Percentiles rank a stretch among this genome's conserved stretches.
These are phyloP conservation scores for Zaprionus kolodkinae DNA, from an alignment of 1,140 invertebrate genomes.

Conservation along the genomic window DNA sequence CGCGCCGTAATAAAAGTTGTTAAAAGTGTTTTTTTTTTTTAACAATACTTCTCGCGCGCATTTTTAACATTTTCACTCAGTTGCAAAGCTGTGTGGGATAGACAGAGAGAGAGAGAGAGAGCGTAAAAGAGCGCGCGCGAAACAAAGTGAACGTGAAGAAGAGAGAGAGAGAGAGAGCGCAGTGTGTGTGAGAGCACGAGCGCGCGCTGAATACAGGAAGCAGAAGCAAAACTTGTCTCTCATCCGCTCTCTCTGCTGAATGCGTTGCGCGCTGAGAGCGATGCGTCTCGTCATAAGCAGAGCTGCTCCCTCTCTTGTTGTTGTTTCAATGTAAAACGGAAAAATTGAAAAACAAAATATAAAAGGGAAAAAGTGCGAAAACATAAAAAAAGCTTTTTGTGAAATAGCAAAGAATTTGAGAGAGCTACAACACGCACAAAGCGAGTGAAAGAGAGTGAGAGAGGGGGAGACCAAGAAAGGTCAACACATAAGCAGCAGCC, in stretches of 20 bases:
- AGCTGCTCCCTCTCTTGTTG: constrained; percentile 52
- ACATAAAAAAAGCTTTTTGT: constrained; percentile 40
- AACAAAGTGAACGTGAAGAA: constrained; percentile 9
- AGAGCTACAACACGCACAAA: constrained; percentile 14
- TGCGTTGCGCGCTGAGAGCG: constrained; percentile 29
- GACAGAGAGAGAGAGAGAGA: constrained; percentile 34
- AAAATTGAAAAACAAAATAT: constrained; percentile 22
- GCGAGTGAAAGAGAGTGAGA: neutral
- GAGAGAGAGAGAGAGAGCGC: constrained; percentile 18
- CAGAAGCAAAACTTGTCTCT: neutral
- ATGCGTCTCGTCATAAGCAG: constrained; percentile 34
- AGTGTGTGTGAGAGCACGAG: constrained; percentile 12
- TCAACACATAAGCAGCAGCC: neutral
- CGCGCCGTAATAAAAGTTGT: constrained; percentile 18
- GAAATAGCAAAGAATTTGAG: constrained; percentile 33
- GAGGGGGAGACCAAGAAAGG: neutral
- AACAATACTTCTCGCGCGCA: constrained; percentile 70
- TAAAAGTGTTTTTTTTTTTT: constrained; percentile 36
- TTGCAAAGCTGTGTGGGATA: constrained; percentile 28
- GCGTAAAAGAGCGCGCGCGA: constrained; percentile 2
- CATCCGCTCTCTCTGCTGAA: constrained; percentile 33
- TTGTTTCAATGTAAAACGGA: constrained; percentile 58
- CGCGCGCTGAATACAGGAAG: neutral
- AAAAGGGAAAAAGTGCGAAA: constrained; percentile 43
- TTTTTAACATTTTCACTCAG: constrained; percentile 71